Percentiles rank a stretch among this genome's conserved stretches.
Conservation (phyloP, 2,797 vertebrate species). For the Nasua narica region DNA sequence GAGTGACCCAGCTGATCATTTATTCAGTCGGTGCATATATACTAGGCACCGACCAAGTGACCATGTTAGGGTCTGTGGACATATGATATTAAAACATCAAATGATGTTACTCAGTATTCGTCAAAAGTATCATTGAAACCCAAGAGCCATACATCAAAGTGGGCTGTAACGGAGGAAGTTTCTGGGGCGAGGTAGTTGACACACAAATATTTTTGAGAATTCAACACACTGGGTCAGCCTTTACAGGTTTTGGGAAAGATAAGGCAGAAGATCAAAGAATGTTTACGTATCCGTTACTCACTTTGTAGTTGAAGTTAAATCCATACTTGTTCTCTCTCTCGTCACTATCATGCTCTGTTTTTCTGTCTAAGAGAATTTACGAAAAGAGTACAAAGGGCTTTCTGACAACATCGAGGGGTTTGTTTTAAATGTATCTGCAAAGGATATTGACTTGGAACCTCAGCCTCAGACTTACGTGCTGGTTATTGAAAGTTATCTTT, state of each 20-base stretch:
- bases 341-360: background rate
- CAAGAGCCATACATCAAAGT: background rate
- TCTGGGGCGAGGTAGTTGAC: background rate
- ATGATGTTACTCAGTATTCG: background rate
- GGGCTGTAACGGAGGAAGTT: background rate
- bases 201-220: background rate
- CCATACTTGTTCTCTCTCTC: background rate
- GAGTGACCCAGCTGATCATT: background rate
- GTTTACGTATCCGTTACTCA: background rate
- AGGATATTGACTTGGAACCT: constrained; percentile 5
- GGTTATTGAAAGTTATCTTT: background rate
- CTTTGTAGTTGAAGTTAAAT: constrained; percentile 25
- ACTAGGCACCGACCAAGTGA: background rate
- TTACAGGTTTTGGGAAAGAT: background rate
- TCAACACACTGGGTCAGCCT: background rate
- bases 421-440: constrained; percentile 29
- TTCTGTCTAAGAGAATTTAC: background rate
- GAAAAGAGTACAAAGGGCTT: background rate
- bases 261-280: background rate
- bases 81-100: background rate
- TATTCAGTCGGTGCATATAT: background rate
- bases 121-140: background rate
- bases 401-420: background rate
- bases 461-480: background rate
- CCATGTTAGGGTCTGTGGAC: background rate